These are phyloP conservation scores for Lampropteryx suffumata DNA, from an alignment of 2,888 invertebrate species.

Conservation along the genomic window DNA sequence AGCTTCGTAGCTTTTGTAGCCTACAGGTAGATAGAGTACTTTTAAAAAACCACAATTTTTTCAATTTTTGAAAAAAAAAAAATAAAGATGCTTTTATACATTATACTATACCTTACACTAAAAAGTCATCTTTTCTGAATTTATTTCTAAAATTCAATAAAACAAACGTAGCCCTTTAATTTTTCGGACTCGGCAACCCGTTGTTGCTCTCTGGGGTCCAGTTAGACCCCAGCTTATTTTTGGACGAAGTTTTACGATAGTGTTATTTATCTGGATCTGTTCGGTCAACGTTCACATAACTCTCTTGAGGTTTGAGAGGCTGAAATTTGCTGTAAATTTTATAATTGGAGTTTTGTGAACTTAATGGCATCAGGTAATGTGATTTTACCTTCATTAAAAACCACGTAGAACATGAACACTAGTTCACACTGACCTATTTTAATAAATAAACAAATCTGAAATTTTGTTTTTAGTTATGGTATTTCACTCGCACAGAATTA, in stretches of 20 bases:
- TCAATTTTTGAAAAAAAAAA: no score
- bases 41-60: no score
- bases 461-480: no score
- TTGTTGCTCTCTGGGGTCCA: constrained; percentile 21
- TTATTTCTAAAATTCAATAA: constrained; percentile 1
- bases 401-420: no score
- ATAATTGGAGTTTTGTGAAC: not conserved
- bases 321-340: constrained; percentile 18
- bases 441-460: no score
- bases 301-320: constrained; percentile 8
- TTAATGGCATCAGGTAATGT: not conserved
- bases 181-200: constrained; percentile 7
- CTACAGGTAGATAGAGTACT: not conserved
- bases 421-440: no score
- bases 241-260: constrained; percentile 21
- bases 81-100: no score
- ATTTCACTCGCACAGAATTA: no score
- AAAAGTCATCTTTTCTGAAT: not conserved
- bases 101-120: not conserved
- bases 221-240: constrained; percentile 22
- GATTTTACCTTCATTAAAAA: not conserved
- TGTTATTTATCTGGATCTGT: constrained; percentile 16
- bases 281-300: not conserved
- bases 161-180: not conserved
- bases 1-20: constrained; percentile 13